Evolutionary conservation across 2,888 invertebrate genomes (phyloP).

Genomic region (Epicampocera succincta): DNA sequence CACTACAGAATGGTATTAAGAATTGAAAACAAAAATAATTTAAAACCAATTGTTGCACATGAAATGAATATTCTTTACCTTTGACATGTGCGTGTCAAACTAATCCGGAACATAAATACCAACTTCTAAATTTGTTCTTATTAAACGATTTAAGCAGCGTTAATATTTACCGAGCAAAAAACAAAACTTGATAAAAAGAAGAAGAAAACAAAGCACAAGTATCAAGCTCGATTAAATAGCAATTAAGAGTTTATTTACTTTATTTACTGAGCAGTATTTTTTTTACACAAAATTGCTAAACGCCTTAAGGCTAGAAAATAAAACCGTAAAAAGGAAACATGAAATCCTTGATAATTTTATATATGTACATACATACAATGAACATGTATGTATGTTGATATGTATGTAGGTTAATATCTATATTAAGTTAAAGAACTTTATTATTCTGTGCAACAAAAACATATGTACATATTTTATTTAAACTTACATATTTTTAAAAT

Average conservation of each 20-base stretch:
- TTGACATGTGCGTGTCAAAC: conserved; percentile 19
- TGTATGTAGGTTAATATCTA: too few species aligned
- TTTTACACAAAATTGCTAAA: too few species aligned
- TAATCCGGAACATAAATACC: conserved; percentile 2
- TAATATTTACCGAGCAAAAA: not conserved
- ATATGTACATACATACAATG: too few species aligned
- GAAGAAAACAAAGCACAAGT: conserved; percentile 1
- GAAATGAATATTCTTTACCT: too few species aligned
- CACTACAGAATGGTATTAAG: too few species aligned
- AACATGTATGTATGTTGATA: too few species aligned
- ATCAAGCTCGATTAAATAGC: conserved; percentile 26
- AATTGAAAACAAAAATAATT: too few species aligned
- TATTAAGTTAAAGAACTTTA: not conserved
- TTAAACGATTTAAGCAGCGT: not conserved
- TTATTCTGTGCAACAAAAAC: not conserved
- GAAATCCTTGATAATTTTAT: conserved; percentile 6
- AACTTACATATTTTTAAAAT: not conserved
- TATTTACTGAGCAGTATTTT: not conserved
- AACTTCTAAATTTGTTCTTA: not conserved
- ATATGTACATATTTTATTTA: not conserved
- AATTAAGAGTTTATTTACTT: not conserved
- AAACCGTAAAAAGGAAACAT: not conserved
- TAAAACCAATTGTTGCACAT: too few species aligned
- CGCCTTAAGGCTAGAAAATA: not conserved
- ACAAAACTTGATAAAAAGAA: not conserved